A percentile compares a stretch with the other conserved stretches of the same genome.
phyloP scores from a whole-genome alignment of 1,140 invertebrate genomes.

The Hyphantria cunea region DNA sequence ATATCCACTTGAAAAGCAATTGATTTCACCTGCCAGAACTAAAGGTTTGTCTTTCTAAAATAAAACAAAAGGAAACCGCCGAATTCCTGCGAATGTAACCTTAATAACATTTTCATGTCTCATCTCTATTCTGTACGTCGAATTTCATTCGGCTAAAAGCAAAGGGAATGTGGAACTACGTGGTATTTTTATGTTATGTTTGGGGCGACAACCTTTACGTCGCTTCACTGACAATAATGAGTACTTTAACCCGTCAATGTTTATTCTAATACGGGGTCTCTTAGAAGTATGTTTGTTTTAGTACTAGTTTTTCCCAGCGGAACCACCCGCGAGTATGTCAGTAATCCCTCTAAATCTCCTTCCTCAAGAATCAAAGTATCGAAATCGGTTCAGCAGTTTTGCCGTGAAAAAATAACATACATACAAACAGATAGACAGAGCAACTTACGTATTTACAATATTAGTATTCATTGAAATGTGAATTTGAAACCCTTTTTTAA shows the following conservation, averaged over 20 bases:
- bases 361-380: too few species aligned
- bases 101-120: conserved; percentile 29
- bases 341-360: too few species aligned
- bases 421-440: too few species aligned
- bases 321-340: too few species aligned
- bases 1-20: not conserved
- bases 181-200: conserved; percentile 24
- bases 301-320: too few species aligned
- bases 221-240: conserved; percentile 27
- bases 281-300: not conserved
- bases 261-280: conserved; percentile 10
- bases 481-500: too few species aligned
- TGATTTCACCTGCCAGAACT: not conserved
- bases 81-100: conserved; percentile 5
- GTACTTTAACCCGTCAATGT: conserved; percentile 4
- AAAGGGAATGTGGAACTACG: conserved; percentile 31
- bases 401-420: too few species aligned
- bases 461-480: too few species aligned
- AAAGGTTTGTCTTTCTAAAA: too few species aligned
- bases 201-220: conserved; percentile 10
- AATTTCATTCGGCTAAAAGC: conserved; percentile 36
- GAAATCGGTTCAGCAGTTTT: too few species aligned
- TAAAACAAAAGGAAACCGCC: conserved; percentile 9
- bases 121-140: conserved; percentile 18
- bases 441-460: too few species aligned